Evolutionary conservation across 2,888 invertebrate genomes (phyloP), one percentile per base, ranked within the genome.

Genomic region (Drosophila anomalata): DNA sequence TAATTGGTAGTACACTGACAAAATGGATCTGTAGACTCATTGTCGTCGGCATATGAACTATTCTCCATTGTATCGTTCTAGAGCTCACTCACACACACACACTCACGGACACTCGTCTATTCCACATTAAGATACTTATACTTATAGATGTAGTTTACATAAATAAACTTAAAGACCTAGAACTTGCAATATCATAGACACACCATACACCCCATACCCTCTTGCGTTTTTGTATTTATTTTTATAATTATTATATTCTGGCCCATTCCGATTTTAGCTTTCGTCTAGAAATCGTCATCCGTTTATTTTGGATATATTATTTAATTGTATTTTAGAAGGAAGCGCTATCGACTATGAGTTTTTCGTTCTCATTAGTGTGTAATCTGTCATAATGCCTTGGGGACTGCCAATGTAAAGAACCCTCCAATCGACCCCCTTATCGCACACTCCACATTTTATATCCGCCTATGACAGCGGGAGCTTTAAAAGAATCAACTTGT

Each of bases 381-480:
- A 73, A 82, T 84, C 76, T 62, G 51, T 84, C 82, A 76, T 77
- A 81, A 78, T 77, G 56, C 72, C 59, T 3, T 66, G 55, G 50
- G 52, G 58, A 57, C 75, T 78, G 17, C 50, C 20, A 71, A 70
- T 63, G 33, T 75, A 72, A 73, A 69, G 56, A 60, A 2, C 24
- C 47, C 22, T 24, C 22, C 22, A 4, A 24, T 24, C 22, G 22
- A 24, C 4, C 56, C 62, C 67, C 44, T 77, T 70, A 66, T 52
- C 70, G 75, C 47, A 53, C 26, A 47, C 62, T 65, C 52, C 39
- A 20, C 66, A 61, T 60, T 65, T 33, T 39, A 14, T 52, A 52
- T 74, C 60, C 61, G 42, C 51, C 55, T 52, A 53, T 55, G 57
- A 33, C 33, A 60, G 51, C 22, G 47, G 51, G 66, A 42, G 70